Evolutionary conservation across 2,113 vertebrate species (phyloP).

Genomic region (Forbesichthys papilliferus): DNA sequence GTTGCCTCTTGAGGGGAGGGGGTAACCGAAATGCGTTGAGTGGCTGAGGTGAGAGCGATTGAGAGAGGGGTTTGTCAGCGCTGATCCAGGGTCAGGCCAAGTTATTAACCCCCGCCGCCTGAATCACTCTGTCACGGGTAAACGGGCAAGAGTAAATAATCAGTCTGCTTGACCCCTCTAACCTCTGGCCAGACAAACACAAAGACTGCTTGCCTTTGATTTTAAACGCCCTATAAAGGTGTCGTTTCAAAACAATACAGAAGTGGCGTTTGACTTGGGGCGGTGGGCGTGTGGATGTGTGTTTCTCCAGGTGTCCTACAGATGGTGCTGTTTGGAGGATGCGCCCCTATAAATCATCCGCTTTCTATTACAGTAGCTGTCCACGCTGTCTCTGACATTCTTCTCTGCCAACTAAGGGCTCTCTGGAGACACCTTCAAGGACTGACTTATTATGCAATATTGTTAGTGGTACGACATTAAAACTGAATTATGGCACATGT

Average conservation of each 20-base stretch:
- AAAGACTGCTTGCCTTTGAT: neutral
- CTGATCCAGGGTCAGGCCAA: slow-evolving; percentile 63
- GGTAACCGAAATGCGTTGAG: neutral
- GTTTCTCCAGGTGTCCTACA: neutral
- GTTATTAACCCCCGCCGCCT: slow-evolving; percentile 71
- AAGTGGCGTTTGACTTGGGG: neutral
- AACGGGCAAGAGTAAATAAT: slow-evolving; percentile 70
- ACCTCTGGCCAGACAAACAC: slow-evolving; percentile 42
- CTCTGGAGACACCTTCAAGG: slow-evolving; percentile 42
- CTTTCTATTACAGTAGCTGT: slow-evolving; percentile 50
- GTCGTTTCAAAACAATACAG: slow-evolving; percentile 21
- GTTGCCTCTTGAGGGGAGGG: neutral
- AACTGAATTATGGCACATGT: slow-evolving; percentile 36
- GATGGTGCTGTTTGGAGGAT: slow-evolving; percentile 20
- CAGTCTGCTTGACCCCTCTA: slow-evolving; percentile 41
- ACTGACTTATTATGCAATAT: slow-evolving; percentile 46
- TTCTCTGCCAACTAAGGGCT: slow-evolving; percentile 25
- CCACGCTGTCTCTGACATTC: slow-evolving; percentile 25
- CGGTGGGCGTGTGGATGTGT: neutral
- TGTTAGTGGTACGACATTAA: slow-evolving; percentile 25
- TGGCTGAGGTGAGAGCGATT: slow-evolving; percentile 12
- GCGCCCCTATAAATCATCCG: slow-evolving; percentile 44
- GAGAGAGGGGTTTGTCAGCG: slow-evolving; percentile 41
- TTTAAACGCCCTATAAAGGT: slow-evolving; percentile 25
- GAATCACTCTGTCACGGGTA: slow-evolving; percentile 59